These are phyloP conservation scores for Drosophila kikkawai DNA, from an alignment of 1,140 invertebrate genomes.

Conservation along the genomic window DNA sequence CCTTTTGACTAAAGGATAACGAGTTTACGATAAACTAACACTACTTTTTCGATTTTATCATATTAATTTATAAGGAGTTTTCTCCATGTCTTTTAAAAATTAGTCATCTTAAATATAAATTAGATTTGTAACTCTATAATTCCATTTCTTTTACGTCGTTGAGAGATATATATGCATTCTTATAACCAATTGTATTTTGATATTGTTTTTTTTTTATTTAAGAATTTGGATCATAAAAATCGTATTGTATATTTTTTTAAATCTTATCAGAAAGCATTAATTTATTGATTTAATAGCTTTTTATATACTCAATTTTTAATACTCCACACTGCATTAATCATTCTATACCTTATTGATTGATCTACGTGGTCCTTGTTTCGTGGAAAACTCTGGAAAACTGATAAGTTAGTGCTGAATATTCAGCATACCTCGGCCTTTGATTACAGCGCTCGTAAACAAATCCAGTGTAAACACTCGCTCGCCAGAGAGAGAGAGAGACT, in stretches of 20 bases:
- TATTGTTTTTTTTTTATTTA: too few species aligned
- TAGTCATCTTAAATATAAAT: not conserved
- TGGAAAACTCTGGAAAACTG: conserved; percentile 7
- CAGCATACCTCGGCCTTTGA: conserved; percentile 20
- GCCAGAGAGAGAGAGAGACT: conserved; percentile 3
- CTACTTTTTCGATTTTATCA: not conserved
- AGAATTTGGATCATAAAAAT: not conserved
- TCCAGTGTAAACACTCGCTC: conserved; percentile 9
- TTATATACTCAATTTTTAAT: not conserved
- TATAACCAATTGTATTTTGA: too few species aligned
- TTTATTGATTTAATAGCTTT: not conserved
- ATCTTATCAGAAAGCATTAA: not conserved
- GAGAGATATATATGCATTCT: too few species aligned
- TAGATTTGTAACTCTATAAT: too few species aligned
- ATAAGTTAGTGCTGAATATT: conserved; percentile 8
- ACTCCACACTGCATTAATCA: not conserved
- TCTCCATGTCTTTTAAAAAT: not conserved
- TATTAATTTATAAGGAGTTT: not conserved
- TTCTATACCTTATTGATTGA: not conserved
- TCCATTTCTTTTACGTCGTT: too few species aligned
- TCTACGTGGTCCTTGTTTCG: not conserved
- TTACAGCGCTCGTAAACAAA: conserved; percentile 25
- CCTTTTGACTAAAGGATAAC: not conserved
- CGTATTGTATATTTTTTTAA: not conserved
- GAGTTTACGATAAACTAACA: not conserved